Percentiles rank a stretch among this genome's conserved stretches.
Evolutionary conservation across 2,113 vertebrate species (phyloP).

Genomic region (Hyperopisus bebe): DNA sequence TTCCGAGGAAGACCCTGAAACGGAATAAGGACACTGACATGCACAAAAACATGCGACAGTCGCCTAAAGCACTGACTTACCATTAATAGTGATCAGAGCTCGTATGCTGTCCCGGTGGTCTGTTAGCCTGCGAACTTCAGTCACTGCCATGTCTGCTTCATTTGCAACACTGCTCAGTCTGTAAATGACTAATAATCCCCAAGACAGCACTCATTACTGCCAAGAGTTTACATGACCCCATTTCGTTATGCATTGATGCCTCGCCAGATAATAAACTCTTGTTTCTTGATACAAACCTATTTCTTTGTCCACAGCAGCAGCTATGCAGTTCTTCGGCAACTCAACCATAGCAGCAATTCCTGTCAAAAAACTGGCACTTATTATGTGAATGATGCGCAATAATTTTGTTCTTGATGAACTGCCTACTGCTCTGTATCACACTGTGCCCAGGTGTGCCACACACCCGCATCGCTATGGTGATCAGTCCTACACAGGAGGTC

Average conservation of each 20-base stretch:
- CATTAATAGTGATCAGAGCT: conserved; percentile 73
- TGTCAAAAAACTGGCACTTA: conserved; percentile 38
- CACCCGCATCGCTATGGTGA: conserved; percentile 82
- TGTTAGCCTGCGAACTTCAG: conserved; percentile 68
- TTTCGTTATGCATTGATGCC: too few species aligned
- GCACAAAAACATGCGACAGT: background rate
- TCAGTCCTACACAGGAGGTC: conserved; percentile 77
- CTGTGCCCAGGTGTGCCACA: background rate
- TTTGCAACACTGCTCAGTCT: conserved; percentile 58
- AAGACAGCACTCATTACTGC: background rate
- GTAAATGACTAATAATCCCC: conserved; percentile 73
- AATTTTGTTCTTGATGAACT: background rate
- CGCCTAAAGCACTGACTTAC: conserved; percentile 51
- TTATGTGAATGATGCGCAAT: background rate
- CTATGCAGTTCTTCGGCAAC: conserved; percentile 81
- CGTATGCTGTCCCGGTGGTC: conserved; percentile 86
- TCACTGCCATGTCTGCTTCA: conserved; percentile 54
- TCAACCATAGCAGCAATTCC: conserved; percentile 78
- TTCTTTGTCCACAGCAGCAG: conserved; percentile 80
- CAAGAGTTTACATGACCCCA: background rate
- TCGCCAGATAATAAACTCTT: conserved; percentile 32
- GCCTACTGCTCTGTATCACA: background rate
- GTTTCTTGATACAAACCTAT: conserved; percentile 57
- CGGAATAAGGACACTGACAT: background rate
- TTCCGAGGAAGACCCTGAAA: background rate